Conservation (phyloP, 2,113 vertebrate species). For the Myrmecobius fasciatus region DNA sequence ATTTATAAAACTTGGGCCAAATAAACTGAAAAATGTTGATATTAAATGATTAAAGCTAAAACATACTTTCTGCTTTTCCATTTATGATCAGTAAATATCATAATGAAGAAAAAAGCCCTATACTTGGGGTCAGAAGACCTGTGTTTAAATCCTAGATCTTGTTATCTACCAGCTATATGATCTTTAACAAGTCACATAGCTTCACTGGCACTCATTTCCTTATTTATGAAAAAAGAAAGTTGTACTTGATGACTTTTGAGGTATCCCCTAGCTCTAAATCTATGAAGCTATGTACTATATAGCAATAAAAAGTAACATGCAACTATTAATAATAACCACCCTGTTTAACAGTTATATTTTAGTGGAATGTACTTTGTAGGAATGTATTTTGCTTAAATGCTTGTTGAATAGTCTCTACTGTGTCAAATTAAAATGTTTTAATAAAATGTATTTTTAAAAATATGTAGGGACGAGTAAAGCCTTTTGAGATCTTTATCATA, state of each 20-base stretch:
- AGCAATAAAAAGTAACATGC: not conserved
- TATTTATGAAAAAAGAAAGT: not conserved
- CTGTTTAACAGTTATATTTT: not conserved
- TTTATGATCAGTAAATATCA: not conserved
- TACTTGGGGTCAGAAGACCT: not conserved
- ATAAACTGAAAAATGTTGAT: not conserved
- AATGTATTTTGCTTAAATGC: not conserved
- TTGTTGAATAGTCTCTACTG: not conserved
- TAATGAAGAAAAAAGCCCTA: not conserved
- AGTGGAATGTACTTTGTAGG: not conserved
- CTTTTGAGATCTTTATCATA: not conserved
- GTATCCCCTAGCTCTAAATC: not conserved
- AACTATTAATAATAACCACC: not conserved
- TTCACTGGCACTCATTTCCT: not conserved
- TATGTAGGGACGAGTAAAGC: not conserved
- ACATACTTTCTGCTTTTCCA: not conserved
- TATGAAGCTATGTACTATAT: not conserved
- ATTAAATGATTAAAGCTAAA: not conserved
- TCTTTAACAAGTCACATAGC: not conserved
- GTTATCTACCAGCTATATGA: not conserved
- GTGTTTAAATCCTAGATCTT: not conserved
- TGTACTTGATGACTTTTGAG: not conserved
- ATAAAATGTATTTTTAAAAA: not conserved
- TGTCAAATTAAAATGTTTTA: constrained; percentile 1
- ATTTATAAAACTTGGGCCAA: not conserved